Conservation (phyloP, 2,888 invertebrate genomes). For the Dermolepida albohirtum region DNA sequence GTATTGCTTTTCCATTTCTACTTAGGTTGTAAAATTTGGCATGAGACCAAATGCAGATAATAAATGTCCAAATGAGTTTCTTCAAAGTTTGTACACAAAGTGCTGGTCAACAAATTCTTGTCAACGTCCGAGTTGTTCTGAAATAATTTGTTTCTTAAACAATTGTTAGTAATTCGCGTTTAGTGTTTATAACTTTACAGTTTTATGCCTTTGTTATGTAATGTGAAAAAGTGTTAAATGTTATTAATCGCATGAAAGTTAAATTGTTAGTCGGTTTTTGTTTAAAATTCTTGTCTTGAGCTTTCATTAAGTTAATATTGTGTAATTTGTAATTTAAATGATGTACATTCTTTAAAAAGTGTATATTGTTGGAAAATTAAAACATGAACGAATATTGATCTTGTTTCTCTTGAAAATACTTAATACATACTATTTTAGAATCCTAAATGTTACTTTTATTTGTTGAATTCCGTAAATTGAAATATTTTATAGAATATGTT, state of each 20-base stretch:
- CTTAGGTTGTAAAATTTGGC: slow-evolving; percentile 47
- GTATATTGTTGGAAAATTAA: too few species aligned
- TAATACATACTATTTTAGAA: too few species aligned
- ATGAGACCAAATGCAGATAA: slow-evolving; percentile 38
- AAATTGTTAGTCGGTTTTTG: slow-evolving; percentile 7
- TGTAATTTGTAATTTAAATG: too few species aligned
- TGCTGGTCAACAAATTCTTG: slow-evolving; percentile 46
- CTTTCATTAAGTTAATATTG: too few species aligned
- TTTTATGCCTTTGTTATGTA: neutral
- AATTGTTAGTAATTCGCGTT: neutral
- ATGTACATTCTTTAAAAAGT: too few species aligned
- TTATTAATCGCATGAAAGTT: neutral
- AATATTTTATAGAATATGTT: too few species aligned
- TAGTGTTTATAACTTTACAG: neutral
- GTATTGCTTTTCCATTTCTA: neutral
- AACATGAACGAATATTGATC: too few species aligned
- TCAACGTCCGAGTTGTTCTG: slow-evolving; percentile 38
- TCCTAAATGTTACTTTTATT: too few species aligned
- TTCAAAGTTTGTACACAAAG: slow-evolving; percentile 34
- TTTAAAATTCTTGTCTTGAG: too few species aligned
- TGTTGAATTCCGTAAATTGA: too few species aligned
- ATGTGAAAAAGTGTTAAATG: too few species aligned
- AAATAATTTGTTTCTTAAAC: slow-evolving; percentile 16
- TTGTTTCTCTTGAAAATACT: too few species aligned
- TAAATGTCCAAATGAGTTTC: slow-evolving; percentile 32